A percentile compares a stretch with the other conserved stretches of the same genome.
Conservation (phyloP, 2,888 invertebrate genomes). For the Cactoblastis cactorum region DNA sequence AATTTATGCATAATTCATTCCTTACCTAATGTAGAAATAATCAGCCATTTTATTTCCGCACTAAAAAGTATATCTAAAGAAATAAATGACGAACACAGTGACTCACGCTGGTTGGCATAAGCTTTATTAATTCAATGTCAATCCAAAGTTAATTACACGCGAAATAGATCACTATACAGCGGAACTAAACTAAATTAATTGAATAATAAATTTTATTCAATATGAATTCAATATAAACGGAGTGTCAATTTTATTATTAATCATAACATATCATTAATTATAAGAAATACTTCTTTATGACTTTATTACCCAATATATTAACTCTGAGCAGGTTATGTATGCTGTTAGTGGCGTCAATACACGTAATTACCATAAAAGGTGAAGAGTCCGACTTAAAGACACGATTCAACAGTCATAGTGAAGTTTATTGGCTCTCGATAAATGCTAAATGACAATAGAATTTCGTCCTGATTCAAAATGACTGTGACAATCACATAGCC, state of each 20-base stretch:
- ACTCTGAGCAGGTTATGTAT: neutral
- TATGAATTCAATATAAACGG: constrained; percentile 28
- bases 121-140: constrained; percentile 23
- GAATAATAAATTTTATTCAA: constrained; percentile 28
- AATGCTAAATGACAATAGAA: neutral
- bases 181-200: constrained; percentile 41
- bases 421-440: neutral
- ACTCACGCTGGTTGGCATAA: constrained; percentile 8
- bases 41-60: constrained; percentile 4
- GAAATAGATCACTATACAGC: constrained; percentile 23
- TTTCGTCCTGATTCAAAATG: neutral
- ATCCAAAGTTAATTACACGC: constrained; percentile 24
- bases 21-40: neutral
- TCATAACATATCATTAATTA: constrained; percentile 10
- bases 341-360: neutral
- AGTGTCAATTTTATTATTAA: constrained; percentile 11
- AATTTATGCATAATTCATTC: neutral
- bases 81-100: constrained; percentile 1
- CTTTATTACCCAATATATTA: constrained; percentile 19
- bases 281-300: constrained; percentile 18
- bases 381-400: neutral
- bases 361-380: neutral
- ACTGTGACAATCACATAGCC: neutral
- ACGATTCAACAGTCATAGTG: neutral
- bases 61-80: neutral